These are phyloP conservation scores for Lepeophtheirus nordmannii DNA, from an alignment of 2,888 invertebrate genomes.

Conservation along the genomic window DNA sequence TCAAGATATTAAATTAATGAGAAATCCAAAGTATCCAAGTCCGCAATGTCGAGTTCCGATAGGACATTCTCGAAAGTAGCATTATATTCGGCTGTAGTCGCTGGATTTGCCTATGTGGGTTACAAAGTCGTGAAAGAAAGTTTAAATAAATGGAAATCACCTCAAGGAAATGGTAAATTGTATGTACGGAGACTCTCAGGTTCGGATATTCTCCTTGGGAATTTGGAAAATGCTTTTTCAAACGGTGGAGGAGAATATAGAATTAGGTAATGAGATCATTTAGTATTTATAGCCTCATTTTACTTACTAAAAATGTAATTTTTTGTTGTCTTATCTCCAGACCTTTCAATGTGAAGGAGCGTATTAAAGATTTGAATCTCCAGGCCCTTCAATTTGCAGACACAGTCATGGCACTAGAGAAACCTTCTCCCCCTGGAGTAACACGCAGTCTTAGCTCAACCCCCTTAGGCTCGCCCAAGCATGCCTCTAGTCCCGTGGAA, in stretches of 20 bases:
- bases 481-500: not conserved
- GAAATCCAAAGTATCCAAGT: not conserved
- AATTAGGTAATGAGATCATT: not conserved
- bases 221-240: not conserved
- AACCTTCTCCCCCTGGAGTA: slow-evolving; percentile 26
- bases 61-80: slow-evolving; percentile 34
- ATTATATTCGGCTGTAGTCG: slow-evolving; percentile 39
- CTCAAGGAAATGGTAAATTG: not conserved
- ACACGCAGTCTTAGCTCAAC: not conserved
- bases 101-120: slow-evolving; percentile 40
- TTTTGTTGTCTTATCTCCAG: slow-evolving; percentile 32
- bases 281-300: not conserved
- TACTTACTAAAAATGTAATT: not conserved
- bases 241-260: not conserved
- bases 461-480: not conserved
- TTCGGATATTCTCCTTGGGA: not conserved
- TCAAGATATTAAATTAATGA: no score
- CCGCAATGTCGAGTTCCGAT: not conserved
- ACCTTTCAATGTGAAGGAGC: slow-evolving; percentile 37
- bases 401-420: slow-evolving; percentile 35
- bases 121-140: slow-evolving; percentile 35
- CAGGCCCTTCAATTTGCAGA: slow-evolving; percentile 38
- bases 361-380: slow-evolving; percentile 38
- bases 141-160: slow-evolving; percentile 3
- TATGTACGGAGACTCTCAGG: not conserved